Evolutionary conservation across 2,113 vertebrate genomes (phyloP).

Genomic region (Meleagris gallopavo): DNA sequence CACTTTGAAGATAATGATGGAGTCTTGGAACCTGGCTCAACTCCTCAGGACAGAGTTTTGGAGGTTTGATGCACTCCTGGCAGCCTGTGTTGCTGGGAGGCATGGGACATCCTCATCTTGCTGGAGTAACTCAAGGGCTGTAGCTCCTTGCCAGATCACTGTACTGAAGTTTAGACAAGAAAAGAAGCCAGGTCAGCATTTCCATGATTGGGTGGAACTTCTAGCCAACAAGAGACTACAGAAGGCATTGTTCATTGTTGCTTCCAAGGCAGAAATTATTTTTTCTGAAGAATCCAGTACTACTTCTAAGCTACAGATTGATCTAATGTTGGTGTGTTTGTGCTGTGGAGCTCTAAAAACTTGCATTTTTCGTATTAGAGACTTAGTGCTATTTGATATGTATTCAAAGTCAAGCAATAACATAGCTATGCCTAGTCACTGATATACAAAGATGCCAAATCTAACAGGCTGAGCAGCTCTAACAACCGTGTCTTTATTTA

Average conservation of each 20-base stretch:
- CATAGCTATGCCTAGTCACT: background rate
- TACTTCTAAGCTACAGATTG: background rate
- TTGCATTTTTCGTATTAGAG: background rate
- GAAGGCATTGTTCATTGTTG: background rate
- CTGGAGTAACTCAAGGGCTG: background rate
- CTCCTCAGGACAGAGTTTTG: rapidly evolving
- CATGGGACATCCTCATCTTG: background rate
- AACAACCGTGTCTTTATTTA: conserved; percentile 9
- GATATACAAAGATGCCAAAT: background rate
- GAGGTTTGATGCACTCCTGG: background rate
- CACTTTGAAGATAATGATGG: background rate
- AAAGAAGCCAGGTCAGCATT: conserved; percentile 5
- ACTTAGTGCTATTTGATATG: background rate
- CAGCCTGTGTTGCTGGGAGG: background rate
- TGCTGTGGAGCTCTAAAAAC: background rate
- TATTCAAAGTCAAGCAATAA: background rate
- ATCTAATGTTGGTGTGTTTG: background rate
- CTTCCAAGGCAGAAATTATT: background rate
- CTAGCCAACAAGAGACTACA: background rate
- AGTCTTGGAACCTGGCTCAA: background rate
- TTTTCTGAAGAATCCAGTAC: background rate
- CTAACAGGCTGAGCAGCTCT: background rate
- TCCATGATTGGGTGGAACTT: background rate
- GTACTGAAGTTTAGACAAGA: background rate
- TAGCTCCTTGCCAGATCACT: background rate